Percentiles rank a stretch among this genome's conserved stretches.
Evolutionary conservation across 1,140 invertebrate genomes (phyloP).

Genomic region (Dendrolimus kikuchii): DNA sequence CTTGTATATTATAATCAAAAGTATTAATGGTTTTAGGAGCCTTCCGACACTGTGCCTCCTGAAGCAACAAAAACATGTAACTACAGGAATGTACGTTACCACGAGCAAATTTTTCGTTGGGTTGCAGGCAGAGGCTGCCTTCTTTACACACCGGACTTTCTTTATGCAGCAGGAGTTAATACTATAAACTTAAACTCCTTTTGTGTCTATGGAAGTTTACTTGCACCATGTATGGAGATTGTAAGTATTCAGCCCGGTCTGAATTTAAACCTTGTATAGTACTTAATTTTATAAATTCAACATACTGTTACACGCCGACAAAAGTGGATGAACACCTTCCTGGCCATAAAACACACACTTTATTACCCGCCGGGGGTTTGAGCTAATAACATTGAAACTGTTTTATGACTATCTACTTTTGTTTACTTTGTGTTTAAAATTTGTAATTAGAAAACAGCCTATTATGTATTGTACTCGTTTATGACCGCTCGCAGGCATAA

Average conservation of each 20-base stretch:
- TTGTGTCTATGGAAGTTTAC: slow-evolving; percentile 44
- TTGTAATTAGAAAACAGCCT: too few relatives aligned
- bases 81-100: slow-evolving; percentile 44
- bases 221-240: slow-evolving; percentile 53
- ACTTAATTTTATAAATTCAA: too few relatives aligned
- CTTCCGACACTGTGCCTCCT: slow-evolving; percentile 31
- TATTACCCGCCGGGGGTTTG: too few relatives aligned
- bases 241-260: slow-evolving; percentile 24
- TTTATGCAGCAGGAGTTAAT: slow-evolving; percentile 38
- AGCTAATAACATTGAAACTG: too few relatives aligned
- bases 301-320: too few relatives aligned
- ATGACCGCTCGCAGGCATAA: too few relatives aligned
- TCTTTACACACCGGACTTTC: slow-evolving; percentile 47
- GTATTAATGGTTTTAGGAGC: slow-evolving; percentile 33
- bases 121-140: slow-evolving; percentile 55
- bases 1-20: neutral
- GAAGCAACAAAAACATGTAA: slow-evolving; percentile 39
- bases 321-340: too few relatives aligned
- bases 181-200: slow-evolving; percentile 38
- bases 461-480: too few relatives aligned
- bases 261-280: too few relatives aligned
- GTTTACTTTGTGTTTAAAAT: too few relatives aligned
- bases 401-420: too few relatives aligned
- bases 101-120: slow-evolving; percentile 57
- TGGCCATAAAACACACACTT: too few relatives aligned